Evolutionary conservation across 2,113 vertebrate species (phyloP), one percentile per base, ranked within the genome.

Genomic region (Melozone crissalis): DNA sequence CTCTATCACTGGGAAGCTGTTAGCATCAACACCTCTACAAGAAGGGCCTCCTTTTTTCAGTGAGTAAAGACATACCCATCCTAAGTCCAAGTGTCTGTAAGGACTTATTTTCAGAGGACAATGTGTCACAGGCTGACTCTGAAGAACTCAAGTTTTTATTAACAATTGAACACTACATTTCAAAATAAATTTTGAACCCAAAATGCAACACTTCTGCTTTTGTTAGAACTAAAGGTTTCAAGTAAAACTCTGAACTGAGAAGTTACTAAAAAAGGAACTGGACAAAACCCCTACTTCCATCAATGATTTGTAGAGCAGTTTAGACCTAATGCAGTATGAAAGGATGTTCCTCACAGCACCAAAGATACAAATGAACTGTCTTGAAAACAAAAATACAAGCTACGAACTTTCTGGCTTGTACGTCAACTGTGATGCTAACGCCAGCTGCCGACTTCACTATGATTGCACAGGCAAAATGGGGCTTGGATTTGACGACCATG

Each of bases 21-120:
- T 51, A 54, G 17, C 3, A 4, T 13, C 23, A 90, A 72, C 23
- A 58, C 2, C 27, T 78, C 47, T 31, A 12, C 35, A 82, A 65
- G 28, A 81, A 84, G 18, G 11, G 9, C 14, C 22, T 68, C 67
- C 33, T 74, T 84, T 79, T 90, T 71, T 43, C 68, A 58, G 6
- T 24, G 27, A 69, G 57, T 23, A 54, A 51, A 76, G 23, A 51
- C 26, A 61, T 0, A 2, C 20, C 8, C 3, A 1, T 33, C 0
- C 0, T 21, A 84, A 89, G 4, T 33, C 31, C 11, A 0, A 65
- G 8, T 10, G 11, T 47, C 47, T 52, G 28, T 31, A 77, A 54
- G 52, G 28, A 79, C 27, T 58, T 59, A 3, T 9, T 71, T 90
- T 78, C 46, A 81, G 22, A 89, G 27, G 20, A 61, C 16, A 54